Percentiles rank a stretch among this genome's conserved stretches.
Evolutionary conservation across 2,797 vertebrate genomes (phyloP).

Genomic region (Philypnodon macrostomus): DNA sequence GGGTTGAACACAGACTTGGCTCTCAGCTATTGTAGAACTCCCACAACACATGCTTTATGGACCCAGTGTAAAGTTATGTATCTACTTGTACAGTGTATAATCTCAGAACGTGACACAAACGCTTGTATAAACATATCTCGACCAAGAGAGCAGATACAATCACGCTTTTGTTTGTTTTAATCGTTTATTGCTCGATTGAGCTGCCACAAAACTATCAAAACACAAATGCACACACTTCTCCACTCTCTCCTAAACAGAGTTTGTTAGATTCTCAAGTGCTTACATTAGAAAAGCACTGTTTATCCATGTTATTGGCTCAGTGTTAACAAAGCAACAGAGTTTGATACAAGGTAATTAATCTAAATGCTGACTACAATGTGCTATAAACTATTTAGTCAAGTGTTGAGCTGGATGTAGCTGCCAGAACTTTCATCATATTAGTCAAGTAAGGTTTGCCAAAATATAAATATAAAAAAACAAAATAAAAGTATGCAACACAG

Average conservation of each 20-base stretch:
- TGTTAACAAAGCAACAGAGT: constrained; percentile 13
- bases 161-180: constrained; percentile 18
- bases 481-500: too few species aligned
- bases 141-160: constrained; percentile 5
- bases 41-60: constrained; percentile 11
- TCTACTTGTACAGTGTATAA: not conserved
- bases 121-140: not conserved
- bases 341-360: constrained; percentile 1
- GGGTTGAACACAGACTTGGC: constrained; percentile 31
- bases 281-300: constrained; percentile 9
- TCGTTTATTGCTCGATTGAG: constrained; percentile 27
- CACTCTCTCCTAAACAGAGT: not conserved
- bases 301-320: constrained; percentile 19
- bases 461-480: too few species aligned
- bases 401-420: too few species aligned
- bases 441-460: too few species aligned
- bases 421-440: too few species aligned
- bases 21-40: constrained; percentile 23
- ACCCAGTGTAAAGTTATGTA: constrained; percentile 6
- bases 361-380: not conserved
- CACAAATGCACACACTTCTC: constrained; percentile 1
- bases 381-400: not conserved
- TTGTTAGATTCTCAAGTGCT: constrained; percentile 11
- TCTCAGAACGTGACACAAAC: not conserved
- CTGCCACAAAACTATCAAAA: constrained; percentile 7